phyloP scores from a whole-genome alignment of 2,888 invertebrate species.

The Nephrocerus scutellatus region DNA sequence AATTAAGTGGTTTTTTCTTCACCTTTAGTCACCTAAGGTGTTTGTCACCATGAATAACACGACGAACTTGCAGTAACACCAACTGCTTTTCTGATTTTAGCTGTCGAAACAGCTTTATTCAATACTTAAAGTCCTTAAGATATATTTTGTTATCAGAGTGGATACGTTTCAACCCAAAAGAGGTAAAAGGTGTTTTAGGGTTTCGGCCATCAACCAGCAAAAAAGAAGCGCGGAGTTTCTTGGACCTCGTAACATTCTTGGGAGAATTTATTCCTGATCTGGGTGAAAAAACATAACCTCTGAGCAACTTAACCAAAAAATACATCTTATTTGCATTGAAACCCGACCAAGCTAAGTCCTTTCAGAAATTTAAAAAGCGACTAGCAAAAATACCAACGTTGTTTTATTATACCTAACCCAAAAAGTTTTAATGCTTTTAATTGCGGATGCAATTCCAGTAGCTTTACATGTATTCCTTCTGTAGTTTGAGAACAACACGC shows the following conservation, averaged over 20 bases:
- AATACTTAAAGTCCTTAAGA: too few species aligned
- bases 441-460: conserved; percentile 6
- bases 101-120: too few species aligned
- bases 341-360: neutral
- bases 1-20: too few species aligned
- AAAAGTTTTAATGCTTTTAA: neutral
- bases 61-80: too few species aligned
- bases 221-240: conserved; percentile 9
- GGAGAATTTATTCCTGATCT: conserved; percentile 9
- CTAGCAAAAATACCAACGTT: too few species aligned
- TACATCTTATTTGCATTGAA: conserved; percentile 4
- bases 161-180: too few species aligned
- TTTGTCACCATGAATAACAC: too few species aligned
- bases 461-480: conserved; percentile 5
- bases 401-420: neutral
- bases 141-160: too few species aligned
- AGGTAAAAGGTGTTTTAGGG: neutral
- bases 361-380: too few species aligned
- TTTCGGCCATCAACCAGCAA: conserved; percentile 5
- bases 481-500: conserved; percentile 1
- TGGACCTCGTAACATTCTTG: conserved; percentile 5
- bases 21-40: too few species aligned
- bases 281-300: conserved; percentile 6
- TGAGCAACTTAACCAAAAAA: conserved; percentile 5
- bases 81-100: too few species aligned